phyloP scores from a whole-genome alignment of 2,113 vertebrate genomes.

The Gallinago media region DNA sequence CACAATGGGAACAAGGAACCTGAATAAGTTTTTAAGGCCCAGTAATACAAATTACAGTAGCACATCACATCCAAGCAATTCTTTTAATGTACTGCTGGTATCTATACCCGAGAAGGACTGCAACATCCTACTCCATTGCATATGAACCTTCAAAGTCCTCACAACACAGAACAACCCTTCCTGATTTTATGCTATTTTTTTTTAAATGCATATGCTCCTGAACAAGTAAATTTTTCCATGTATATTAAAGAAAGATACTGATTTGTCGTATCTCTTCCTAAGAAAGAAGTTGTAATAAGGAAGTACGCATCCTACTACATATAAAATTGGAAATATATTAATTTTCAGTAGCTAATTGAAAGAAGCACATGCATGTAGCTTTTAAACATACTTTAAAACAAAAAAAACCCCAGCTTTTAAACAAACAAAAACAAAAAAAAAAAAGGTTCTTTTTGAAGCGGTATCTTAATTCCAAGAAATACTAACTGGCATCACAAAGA shows the following conservation, averaged over 20 bases:
- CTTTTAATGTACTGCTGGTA: not conserved
- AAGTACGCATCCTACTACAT: not conserved
- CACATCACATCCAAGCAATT: not conserved
- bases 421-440: not conserved
- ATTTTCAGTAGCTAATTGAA: constrained; percentile 3
- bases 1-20: not conserved
- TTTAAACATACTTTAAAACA: not conserved
- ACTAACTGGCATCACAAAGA: not conserved
- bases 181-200: not conserved
- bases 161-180: not conserved
- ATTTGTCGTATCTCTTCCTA: not conserved
- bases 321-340: not conserved
- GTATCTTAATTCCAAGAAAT: not conserved
- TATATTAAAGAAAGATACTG: not conserved
- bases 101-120: not conserved
- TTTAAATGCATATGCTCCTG: not conserved
- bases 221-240: not conserved
- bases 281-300: not conserved
- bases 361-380: not conserved
- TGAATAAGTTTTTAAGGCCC: not conserved
- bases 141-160: not conserved
- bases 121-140: not conserved
- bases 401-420: not conserved
- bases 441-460: not conserved
- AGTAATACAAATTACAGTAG: not conserved